Evolutionary conservation across 1,140 invertebrate genomes (phyloP).

Genomic region (Aphaenogaster ashmeadi): DNA sequence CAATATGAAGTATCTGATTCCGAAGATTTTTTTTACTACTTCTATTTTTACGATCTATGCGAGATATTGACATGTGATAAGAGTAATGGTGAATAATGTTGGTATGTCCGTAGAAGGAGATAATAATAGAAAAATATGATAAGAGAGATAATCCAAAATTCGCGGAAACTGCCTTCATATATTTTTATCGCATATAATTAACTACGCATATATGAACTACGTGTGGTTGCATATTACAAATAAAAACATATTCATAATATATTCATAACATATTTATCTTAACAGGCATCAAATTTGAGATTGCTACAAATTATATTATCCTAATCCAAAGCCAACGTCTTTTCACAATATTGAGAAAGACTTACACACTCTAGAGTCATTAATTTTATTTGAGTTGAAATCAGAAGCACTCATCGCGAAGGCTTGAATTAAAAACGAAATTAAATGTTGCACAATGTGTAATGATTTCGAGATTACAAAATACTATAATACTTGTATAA

Average conservation of each 20-base stretch:
- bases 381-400: neutral
- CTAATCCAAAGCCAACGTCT: neutral
- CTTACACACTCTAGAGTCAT: neutral
- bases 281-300: neutral
- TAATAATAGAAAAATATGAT: neutral
- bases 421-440: neutral
- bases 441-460: neutral
- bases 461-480: neutral
- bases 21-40: slow-evolving; percentile 57
- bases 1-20: slow-evolving; percentile 51
- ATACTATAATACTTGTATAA: neutral
- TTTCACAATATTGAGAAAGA: neutral
- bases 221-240: neutral
- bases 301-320: neutral
- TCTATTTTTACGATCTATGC: slow-evolving; percentile 16
- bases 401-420: neutral
- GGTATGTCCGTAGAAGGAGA: neutral
- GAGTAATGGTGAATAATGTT: slow-evolving; percentile 5
- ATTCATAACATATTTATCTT: neutral
- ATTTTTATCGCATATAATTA: neutral
- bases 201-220: too few relatives aligned
- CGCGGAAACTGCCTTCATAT: neutral
- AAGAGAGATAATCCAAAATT: neutral
- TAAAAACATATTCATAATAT: neutral
- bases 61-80: slow-evolving; percentile 26